Evolutionary conservation across 2,113 vertebrate species (phyloP), one percentile per base, ranked within the genome.

Genomic region (Sinocyclocheilus grahami): DNA sequence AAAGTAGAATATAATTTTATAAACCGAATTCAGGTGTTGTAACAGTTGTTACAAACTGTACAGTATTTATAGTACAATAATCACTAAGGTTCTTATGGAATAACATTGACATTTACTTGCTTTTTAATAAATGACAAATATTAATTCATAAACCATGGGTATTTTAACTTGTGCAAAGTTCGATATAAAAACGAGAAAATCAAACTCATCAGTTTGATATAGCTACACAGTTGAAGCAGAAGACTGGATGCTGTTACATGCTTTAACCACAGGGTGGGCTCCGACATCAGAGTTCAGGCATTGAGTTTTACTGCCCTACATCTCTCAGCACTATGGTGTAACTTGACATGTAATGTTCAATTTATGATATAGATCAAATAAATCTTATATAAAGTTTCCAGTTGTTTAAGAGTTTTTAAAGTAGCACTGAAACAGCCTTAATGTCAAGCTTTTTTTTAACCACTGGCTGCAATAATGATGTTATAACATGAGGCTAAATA

Each of bases 241-340:
- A 72, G 37, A 12, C 16, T 0, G 42, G 14, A 62, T 51, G 10
- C 14, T 16, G 20, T 75, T 71, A 75, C 53, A 39, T 18, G 0
- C 65, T 84, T 6, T 67, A 81, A 84, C 90, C 92, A 87, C 67
- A 65, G 89, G 92, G n/a, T 85, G 92, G 90, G 85, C 63, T 78
- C 33, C 80, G 88, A 86, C n/a, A 79, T 75, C 53, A 89, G 63
- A 13, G 51, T 65, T 60, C 10, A 27, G 11, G 18, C 18, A 13
- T 60, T 11, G 30, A 33, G 27, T 39, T 39, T 10, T 60, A n/a
- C 20, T 42, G 9, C 14, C 10, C 37, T 65, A 2, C n/a, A 65
- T 1, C n/a, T 42, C 69, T 72, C 69, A 72, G 20, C 18, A 22
- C 33, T 72, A 39, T 10, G 10, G 37, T 12, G 18, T 10, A 71